Conservation (phyloP, 2,797 vertebrate species). For the Hephaestus fuliginosus region DNA sequence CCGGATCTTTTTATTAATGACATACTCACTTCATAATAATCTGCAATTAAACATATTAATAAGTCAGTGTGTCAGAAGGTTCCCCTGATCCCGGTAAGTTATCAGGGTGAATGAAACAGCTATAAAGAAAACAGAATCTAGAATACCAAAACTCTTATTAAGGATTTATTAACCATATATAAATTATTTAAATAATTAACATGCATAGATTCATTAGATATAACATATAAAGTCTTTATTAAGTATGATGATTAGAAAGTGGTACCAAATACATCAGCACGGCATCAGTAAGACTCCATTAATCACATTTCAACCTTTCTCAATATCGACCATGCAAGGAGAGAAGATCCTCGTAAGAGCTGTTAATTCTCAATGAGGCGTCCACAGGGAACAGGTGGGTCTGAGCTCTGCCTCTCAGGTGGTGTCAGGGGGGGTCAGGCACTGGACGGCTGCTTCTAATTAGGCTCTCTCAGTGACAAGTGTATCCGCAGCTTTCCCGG, state of each 20-base stretch:
- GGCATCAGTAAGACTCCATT: slow-evolving; percentile 8
- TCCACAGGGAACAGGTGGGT: slow-evolving; percentile 63
- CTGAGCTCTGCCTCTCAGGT: slow-evolving; percentile 61
- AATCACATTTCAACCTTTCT: background rate
- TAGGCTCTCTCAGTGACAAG: slow-evolving; percentile 73
- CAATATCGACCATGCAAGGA: slow-evolving; percentile 16
- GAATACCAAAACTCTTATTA: background rate
- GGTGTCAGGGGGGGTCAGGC: slow-evolving; percentile 41
- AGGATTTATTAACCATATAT: slow-evolving; percentile 11
- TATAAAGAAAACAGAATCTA: background rate
- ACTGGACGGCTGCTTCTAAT: slow-evolving; percentile 66
- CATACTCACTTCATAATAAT: background rate
- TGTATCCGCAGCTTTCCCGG: slow-evolving; percentile 52
- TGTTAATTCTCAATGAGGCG: background rate
- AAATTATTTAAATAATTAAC: background rate
- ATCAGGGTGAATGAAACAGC: background rate
- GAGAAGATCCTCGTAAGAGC: slow-evolving; percentile 13
- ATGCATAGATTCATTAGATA: slow-evolving; percentile 2
- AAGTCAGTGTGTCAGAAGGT: background rate
- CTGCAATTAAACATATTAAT: background rate
- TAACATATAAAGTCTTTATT: background rate
- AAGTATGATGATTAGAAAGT: slow-evolving; percentile 4
- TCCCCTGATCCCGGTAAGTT: background rate
- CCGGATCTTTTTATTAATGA: background rate
- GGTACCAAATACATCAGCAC: background rate